These are phyloP conservation scores for Rhizoglyphus robini DNA, from an alignment of 1,140 invertebrate genomes.

Conservation along the genomic window DNA sequence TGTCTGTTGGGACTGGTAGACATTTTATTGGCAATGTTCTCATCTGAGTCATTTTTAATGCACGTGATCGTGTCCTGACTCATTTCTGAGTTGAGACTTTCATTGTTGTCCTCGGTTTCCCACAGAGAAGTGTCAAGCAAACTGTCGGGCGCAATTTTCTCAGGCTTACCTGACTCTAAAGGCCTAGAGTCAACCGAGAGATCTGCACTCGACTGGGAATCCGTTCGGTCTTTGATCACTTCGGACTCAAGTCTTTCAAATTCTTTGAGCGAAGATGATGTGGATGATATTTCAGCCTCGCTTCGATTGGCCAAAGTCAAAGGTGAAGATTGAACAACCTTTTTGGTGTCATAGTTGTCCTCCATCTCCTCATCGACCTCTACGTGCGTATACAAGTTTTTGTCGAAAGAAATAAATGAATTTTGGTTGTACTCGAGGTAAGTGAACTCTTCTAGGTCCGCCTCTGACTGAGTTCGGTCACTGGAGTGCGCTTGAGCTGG, in stretches of 20 bases:
- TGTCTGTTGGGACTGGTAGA: not conserved
- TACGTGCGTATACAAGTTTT: constrained; percentile 30
- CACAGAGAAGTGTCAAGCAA: not conserved
- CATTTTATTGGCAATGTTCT: not conserved
- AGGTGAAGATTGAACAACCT: constrained; percentile 28
- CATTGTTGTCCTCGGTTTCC: not conserved
- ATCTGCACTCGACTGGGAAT: constrained; percentile 18
- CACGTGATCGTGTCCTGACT: constrained; percentile 8
- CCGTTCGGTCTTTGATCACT: constrained; percentile 25
- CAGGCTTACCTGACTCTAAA: constrained; percentile 83
- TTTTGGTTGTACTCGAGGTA: not conserved
- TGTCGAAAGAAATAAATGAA: not conserved
- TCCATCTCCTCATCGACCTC: constrained; percentile 58
- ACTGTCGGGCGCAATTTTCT: constrained; percentile 63
- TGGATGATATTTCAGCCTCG: constrained; percentile 29
- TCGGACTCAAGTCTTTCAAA: constrained; percentile 38
- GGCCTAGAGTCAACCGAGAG: constrained; percentile 62
- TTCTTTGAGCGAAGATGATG: constrained; percentile 35
- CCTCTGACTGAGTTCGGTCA: not conserved
- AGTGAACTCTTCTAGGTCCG: not conserved
- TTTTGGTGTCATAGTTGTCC: constrained; percentile 52
- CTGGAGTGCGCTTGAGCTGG: no score
- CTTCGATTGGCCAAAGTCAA: not conserved
- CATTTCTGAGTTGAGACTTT: constrained; percentile 6
- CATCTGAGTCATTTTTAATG: constrained; percentile 1